Percentiles rank a stretch among this genome's conserved stretches.
phyloP scores from a whole-genome alignment of 2,113 vertebrate species.

The Ammodytes marinus region DNA sequence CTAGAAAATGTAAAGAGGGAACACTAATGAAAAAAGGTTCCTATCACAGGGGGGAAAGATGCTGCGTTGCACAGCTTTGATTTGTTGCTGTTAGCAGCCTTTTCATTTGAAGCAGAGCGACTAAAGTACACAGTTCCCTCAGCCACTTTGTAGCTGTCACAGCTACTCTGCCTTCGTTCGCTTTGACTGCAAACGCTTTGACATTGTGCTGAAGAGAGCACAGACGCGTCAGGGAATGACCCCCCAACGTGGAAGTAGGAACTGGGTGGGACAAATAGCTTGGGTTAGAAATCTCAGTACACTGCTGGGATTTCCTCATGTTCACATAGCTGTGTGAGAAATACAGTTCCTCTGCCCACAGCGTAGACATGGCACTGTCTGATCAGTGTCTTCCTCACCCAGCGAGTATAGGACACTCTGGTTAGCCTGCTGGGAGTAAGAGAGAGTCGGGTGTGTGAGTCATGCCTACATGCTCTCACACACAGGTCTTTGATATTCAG shows the following conservation, averaged over 20 bases:
- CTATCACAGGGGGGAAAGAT: slow-evolving; percentile 66
- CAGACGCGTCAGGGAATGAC: slow-evolving; percentile 64
- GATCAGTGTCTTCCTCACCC: slow-evolving; percentile 63
- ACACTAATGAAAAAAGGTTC: slow-evolving; percentile 66
- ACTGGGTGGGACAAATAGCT: slow-evolving; percentile 62
- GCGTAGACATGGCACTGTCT: slow-evolving; percentile 49
- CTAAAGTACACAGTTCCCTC: slow-evolving; percentile 77
- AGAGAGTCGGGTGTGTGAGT: slow-evolving; percentile 68
- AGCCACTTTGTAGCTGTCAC: slow-evolving; percentile 80
- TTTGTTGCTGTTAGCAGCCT: slow-evolving; percentile 75
- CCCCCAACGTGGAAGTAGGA: slow-evolving; percentile 56
- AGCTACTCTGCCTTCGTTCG: slow-evolving; percentile 64
- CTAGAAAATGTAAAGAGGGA: slow-evolving; percentile 56
- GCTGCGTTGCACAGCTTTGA: slow-evolving; percentile 69
- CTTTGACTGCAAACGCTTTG: slow-evolving; percentile 51
- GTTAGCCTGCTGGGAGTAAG: slow-evolving; percentile 61
- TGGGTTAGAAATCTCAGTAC: slow-evolving; percentile 55
- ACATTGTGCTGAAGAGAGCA: slow-evolving; percentile 75
- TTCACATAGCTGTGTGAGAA: slow-evolving; percentile 61
- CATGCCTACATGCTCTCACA: slow-evolving; percentile 74
- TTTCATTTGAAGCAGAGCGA: slow-evolving; percentile 72
- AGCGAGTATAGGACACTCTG: slow-evolving; percentile 46
- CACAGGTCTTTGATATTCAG: slow-evolving; percentile 78
- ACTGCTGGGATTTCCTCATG: slow-evolving; percentile 61
- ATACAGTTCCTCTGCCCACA: slow-evolving; percentile 8